A percentile compares a stretch with the other conserved stretches of the same genome.
Conservation (phyloP, 2,888 invertebrate species). For the Pseudoips prasinana region DNA sequence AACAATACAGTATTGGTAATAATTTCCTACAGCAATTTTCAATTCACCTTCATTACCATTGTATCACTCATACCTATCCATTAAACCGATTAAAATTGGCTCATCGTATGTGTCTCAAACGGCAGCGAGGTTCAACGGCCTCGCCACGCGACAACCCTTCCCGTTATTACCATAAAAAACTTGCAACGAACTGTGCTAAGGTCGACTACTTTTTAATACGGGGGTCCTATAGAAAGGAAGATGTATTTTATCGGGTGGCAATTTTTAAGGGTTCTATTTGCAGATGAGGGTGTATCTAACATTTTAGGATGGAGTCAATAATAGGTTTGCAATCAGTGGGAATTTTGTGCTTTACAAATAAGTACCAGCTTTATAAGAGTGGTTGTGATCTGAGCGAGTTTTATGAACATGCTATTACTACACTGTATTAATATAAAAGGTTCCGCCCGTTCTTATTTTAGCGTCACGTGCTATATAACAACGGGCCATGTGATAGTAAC, state of each 20-base stretch:
- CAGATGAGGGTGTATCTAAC: constrained; percentile 16
- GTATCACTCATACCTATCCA: constrained; percentile 18
- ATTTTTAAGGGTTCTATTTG: constrained; percentile 24
- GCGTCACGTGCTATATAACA: too few relatives aligned
- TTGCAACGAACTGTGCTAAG: constrained; percentile 40
- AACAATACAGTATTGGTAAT: too few relatives aligned
- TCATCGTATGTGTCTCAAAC: constrained; percentile 16
- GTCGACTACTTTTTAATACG: constrained; percentile 34
- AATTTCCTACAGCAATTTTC: too few relatives aligned
- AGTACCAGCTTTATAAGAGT: too few relatives aligned
- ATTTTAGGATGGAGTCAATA: constrained; percentile 22
- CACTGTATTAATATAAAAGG: too few relatives aligned
- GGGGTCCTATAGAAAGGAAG: constrained; percentile 25
- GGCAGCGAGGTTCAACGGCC: constrained; percentile 64
- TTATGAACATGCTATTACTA: too few relatives aligned
- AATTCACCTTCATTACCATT: constrained; percentile 7
- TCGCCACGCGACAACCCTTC: constrained; percentile 63
- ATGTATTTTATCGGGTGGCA: constrained; percentile 35
- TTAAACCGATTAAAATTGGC: constrained; percentile 27
- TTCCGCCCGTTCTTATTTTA: too few relatives aligned
- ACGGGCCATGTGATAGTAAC: too few relatives aligned
- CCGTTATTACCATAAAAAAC: constrained; percentile 57
- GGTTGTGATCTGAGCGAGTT: too few relatives aligned
- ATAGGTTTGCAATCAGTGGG: constrained; percentile 23
- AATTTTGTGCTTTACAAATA: too few relatives aligned